Evolutionary conservation across 2,888 invertebrate genomes (phyloP), one percentile per base, ranked within the genome.

Genomic region (Drosophila ezoana): DNA sequence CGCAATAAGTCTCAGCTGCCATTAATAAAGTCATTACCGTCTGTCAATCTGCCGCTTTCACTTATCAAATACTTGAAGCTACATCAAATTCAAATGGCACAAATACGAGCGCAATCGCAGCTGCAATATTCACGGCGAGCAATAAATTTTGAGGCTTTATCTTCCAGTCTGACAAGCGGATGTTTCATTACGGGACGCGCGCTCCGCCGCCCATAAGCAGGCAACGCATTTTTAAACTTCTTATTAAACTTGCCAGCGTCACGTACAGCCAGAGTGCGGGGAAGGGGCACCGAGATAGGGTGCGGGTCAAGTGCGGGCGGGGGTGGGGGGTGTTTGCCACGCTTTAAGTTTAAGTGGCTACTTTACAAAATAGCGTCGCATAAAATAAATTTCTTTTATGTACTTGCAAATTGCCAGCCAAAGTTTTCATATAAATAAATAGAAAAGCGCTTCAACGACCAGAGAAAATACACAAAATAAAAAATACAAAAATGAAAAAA

Each of bases 341-440:
- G 78, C 78, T 81, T 83, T 81, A 82, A 82, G 80, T 83, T 88
- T 82, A 85, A 85, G 88, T 88, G 87, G 84, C 81, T 84, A 77
- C 81, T 88, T 86, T 83, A 80, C 75, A 87, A 86, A 85, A 88
- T 88, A 88, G 81, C 85, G 64, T 33, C 71, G 75, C 81, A 73
- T 85, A 88, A 83, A 86, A 77, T 84, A 88, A 88, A 86, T 86
- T 86, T 88, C 84, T 79, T 88, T 86, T 86, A 86, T 86, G 89
- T 88, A 86, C 84, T 86, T 72, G 84, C 89, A 86, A 86, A 86
- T 86, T 86, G 85, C 89, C 73, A 74, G 76, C 66, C 81, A 86
- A 86, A 86, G 72, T 86, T 86, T 88, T 77, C 81, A 83, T 88
- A 88, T 83, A 88, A 88, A 86, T 86, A 86, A 88, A 88, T 86